Conservation (phyloP, 2,113 vertebrate genomes). For the Podarcis cretensis region DNA sequence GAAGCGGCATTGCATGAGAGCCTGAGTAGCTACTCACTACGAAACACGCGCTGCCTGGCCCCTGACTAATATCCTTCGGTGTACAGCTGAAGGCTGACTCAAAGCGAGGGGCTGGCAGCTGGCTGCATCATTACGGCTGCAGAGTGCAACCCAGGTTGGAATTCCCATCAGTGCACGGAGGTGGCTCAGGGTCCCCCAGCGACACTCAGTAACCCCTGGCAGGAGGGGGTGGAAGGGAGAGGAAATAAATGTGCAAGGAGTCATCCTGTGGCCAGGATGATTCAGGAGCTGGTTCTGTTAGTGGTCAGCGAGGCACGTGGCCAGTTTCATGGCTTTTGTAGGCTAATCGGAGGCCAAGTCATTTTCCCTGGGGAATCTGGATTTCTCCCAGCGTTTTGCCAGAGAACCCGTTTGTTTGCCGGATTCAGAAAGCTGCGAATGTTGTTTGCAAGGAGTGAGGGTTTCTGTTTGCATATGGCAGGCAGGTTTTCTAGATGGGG, state of each 20-base stretch:
- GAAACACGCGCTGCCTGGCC: conserved; percentile 62
- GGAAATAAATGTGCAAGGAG: conserved; percentile 67
- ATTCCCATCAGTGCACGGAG: conserved; percentile 53
- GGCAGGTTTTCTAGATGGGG: conserved; percentile 70
- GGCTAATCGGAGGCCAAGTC: conserved; percentile 59
- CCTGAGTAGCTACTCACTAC: conserved; percentile 59
- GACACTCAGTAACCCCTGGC: conserved; percentile 12
- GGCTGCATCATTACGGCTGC: conserved; percentile 46
- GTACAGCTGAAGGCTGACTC: conserved; percentile 77
- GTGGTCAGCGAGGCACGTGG: conserved; percentile 75
- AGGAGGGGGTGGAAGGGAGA: conserved; percentile 50
- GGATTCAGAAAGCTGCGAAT: conserved; percentile 79
- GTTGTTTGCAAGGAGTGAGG: conserved; percentile 72
- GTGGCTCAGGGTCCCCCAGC: conserved; percentile 40
- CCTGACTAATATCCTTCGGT: conserved; percentile 75
- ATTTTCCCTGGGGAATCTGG: conserved; percentile 49
- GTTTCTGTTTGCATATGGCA: conserved; percentile 69
- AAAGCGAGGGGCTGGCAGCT: conserved; percentile 56
- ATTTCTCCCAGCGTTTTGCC: conserved; percentile 37
- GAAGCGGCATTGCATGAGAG: conserved; percentile 55
- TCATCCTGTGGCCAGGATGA: conserved; percentile 72
- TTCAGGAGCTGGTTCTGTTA: conserved; percentile 67
- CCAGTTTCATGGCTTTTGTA: conserved; percentile 53
- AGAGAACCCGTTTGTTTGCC: conserved; percentile 79
- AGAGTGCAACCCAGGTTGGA: conserved; percentile 49